Percentiles rank a stretch among this genome's conserved stretches.
These are phyloP conservation scores for Telmatochromis sp. DNA, from an alignment of 2,113 vertebrate species.

Conservation along the genomic window DNA sequence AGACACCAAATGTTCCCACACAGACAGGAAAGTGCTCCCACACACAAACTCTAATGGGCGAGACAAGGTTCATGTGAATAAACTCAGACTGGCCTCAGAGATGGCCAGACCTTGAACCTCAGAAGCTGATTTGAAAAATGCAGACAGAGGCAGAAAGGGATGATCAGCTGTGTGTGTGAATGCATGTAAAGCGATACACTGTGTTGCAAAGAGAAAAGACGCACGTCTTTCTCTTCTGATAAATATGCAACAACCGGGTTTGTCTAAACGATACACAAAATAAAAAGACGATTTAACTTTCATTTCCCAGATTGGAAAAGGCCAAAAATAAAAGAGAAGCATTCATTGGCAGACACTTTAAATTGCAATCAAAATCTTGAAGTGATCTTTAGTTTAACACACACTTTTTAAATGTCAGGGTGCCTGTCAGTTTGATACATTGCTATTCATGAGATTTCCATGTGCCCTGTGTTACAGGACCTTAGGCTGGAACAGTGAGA, in stretches of 20 bases:
- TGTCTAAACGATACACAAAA: neutral
- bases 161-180: neutral
- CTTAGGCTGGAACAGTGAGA: conserved; percentile 45
- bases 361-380: conserved; percentile 25
- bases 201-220: neutral
- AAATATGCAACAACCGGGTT: neutral
- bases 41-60: neutral
- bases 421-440: conserved; percentile 26
- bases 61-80: conserved; percentile 12
- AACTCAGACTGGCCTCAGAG: neutral
- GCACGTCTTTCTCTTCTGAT: neutral
- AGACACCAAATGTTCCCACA: neutral
- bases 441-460: conserved; percentile 74
- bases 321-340: neutral
- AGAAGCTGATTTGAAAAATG: neutral
- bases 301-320: neutral
- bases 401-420: conserved; percentile 38
- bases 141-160: neutral
- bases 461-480: conserved; percentile 27
- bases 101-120: conserved; percentile 15
- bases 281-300: neutral
- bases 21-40: neutral
- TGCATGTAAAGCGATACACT: neutral
- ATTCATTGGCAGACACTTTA: neutral
- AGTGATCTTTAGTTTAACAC: conserved; percentile 30